Evolutionary conservation across 1,140 invertebrate genomes (phyloP).

Genomic region (Papilio helenus): DNA sequence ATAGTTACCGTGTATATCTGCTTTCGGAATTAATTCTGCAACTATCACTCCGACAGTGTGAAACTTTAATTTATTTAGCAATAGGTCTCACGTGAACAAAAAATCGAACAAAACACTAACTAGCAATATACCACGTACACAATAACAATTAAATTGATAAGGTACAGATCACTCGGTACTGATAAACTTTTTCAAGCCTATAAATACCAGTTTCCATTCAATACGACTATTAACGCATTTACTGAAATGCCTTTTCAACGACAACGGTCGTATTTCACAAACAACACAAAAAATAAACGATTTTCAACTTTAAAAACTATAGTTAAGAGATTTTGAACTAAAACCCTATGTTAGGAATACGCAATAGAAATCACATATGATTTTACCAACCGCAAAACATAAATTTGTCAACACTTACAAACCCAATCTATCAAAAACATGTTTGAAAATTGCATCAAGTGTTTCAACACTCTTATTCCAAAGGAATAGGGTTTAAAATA

Average conservation of each 20-base stretch:
- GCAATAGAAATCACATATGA: neutral
- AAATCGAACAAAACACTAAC: neutral
- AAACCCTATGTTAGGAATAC: neutral
- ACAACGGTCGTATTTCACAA: conserved; percentile 8
- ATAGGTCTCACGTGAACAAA: neutral
- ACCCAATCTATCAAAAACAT: neutral
- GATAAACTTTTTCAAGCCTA: neutral
- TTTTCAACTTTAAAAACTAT: neutral
- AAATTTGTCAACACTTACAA: conserved; percentile 6
- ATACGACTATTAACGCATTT: conserved; percentile 15
- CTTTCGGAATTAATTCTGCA: no score
- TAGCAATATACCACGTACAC: neutral
- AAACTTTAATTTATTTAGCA: no score
- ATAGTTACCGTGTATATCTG: no score
- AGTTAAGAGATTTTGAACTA: neutral
- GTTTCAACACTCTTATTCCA: neutral
- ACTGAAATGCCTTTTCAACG: conserved; percentile 6
- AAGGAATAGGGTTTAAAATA: neutral
- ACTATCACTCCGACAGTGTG: no score
- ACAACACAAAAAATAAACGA: neutral
- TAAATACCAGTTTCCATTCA: conserved; percentile 21
- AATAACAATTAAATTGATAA: neutral
- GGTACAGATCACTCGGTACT: neutral
- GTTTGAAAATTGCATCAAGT: neutral
- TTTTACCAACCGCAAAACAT: conserved; percentile 10